Percentiles rank a stretch among this genome's conserved stretches.
Conservation (phyloP, 2,113 vertebrate species). For the Bungarus multicinctus region DNA sequence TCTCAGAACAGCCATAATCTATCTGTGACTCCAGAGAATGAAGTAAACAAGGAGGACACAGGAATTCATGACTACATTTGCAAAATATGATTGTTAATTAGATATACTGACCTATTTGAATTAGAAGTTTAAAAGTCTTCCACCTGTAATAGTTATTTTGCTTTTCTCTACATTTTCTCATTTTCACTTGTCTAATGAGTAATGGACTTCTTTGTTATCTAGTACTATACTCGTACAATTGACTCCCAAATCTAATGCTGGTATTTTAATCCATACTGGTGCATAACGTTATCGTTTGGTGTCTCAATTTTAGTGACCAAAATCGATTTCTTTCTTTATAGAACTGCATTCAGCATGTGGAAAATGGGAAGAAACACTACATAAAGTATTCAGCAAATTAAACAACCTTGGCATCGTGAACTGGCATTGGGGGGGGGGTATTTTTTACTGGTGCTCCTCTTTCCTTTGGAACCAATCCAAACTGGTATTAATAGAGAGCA, state of each 20-base stretch:
- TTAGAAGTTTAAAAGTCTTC: constrained; percentile 52
- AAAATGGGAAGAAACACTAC: constrained; percentile 46
- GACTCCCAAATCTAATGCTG: background rate
- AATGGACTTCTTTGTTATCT: constrained; percentile 59
- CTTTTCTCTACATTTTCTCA: constrained; percentile 59
- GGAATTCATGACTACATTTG: constrained; percentile 43
- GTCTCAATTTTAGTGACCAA: constrained; percentile 13
- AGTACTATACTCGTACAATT: background rate
- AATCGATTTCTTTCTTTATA: constrained; percentile 39
- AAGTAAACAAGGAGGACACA: constrained; percentile 32
- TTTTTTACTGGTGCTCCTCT: background rate
- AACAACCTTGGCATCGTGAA: background rate
- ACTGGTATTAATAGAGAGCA: background rate
- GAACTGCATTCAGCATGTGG: constrained; percentile 25
- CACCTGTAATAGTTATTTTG: constrained; percentile 55
- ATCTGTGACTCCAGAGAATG: constrained; percentile 35
- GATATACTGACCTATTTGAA: constrained; percentile 52
- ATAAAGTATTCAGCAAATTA: constrained; percentile 49
- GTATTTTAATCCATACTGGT: background rate
- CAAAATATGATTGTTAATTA: constrained; percentile 61
- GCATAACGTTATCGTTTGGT: background rate
- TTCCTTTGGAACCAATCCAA: background rate
- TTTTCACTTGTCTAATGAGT: constrained; percentile 67
- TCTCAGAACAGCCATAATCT: background rate
- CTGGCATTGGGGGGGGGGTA: background rate